Conservation (phyloP, 2,113 vertebrate species). For the Mesoclemmys tuberculata region DNA sequence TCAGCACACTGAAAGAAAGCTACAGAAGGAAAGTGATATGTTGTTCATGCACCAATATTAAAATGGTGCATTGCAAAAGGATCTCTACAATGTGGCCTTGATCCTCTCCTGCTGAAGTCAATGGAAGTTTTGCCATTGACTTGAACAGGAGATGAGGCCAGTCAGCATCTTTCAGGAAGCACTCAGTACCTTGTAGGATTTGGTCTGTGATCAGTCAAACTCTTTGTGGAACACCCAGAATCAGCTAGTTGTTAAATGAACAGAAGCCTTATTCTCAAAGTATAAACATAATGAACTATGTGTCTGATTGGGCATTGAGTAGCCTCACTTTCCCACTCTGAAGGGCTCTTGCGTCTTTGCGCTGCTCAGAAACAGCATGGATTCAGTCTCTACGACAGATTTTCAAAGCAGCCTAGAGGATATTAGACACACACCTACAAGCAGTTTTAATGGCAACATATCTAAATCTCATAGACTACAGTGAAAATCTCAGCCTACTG, state of each 20-base stretch:
- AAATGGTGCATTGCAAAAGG: neutral
- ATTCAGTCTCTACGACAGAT: neutral
- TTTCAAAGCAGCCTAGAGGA: neutral
- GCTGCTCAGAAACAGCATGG: neutral
- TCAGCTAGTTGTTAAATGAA: neutral
- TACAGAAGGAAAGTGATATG: neutral
- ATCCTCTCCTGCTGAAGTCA: neutral
- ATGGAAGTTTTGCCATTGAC: constrained; percentile 9
- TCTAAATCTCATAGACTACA: neutral
- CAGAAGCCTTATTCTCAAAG: neutral
- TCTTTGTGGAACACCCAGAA: neutral
- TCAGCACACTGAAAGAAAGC: neutral
- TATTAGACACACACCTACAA: neutral
- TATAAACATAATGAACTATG: neutral
- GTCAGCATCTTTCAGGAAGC: neutral
- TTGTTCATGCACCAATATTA: neutral
- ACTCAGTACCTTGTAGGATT: neutral
- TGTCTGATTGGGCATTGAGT: constrained; percentile 23
- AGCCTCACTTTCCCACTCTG: neutral
- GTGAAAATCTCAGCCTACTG: neutral
- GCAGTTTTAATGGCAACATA: neutral
- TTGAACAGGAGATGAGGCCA: neutral
- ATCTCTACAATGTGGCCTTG: neutral
- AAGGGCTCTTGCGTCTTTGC: constrained; percentile 5
- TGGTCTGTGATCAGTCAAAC: neutral